These are phyloP conservation scores for Gadus chalcogrammus DNA, from an alignment of 2,113 vertebrate genomes.

Conservation along the genomic window DNA sequence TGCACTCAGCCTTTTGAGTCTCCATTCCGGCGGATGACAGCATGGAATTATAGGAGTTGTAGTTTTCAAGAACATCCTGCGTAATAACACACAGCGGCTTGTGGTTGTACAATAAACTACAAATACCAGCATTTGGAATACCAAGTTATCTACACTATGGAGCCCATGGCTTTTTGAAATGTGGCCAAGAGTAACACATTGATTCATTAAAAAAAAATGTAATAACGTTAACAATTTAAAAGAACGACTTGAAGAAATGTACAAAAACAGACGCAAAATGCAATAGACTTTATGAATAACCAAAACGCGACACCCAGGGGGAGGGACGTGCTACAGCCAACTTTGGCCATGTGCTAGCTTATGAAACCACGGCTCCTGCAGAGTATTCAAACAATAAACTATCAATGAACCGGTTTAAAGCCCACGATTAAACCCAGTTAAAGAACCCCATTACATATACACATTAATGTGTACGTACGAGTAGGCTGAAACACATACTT, in stretches of 20 bases:
- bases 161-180: neutral
- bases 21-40: neutral
- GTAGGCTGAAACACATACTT: too few species aligned
- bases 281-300: neutral
- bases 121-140: constrained; percentile 31
- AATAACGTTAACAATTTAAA: neutral
- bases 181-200: constrained; percentile 10
- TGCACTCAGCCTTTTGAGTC: neutral
- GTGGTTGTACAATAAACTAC: constrained; percentile 38
- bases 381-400: neutral
- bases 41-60: constrained; percentile 49
- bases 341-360: neutral
- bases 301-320: too few species aligned
- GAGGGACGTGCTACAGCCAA: neutral
- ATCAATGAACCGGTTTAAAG: too few species aligned
- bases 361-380: neutral
- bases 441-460: too few species aligned
- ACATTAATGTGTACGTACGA: too few species aligned
- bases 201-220: constrained; percentile 34
- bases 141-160: neutral
- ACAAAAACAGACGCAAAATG: neutral
- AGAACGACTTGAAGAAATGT: neutral
- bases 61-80: constrained; percentile 11
- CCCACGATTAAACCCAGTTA: too few species aligned
- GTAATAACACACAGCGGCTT: rapidly evolving